These are phyloP conservation scores for Xenopus petersii DNA, from an alignment of 2,797 vertebrate species.

Conservation along the genomic window DNA sequence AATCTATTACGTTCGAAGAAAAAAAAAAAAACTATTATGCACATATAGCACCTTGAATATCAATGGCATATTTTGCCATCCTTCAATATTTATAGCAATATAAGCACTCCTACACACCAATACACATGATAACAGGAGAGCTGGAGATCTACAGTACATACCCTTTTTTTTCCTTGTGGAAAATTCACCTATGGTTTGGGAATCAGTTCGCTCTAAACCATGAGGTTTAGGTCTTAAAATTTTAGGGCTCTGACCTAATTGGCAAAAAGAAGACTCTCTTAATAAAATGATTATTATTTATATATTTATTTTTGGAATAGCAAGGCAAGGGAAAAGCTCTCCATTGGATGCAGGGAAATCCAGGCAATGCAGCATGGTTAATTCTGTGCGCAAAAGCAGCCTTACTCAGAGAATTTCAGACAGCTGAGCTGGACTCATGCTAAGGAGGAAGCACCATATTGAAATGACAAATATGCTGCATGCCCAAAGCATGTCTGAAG, in stretches of 20 bases:
- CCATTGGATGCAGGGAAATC: conserved; percentile 56
- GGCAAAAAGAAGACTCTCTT: conserved; percentile 91
- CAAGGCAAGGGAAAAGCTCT: conserved; percentile 55
- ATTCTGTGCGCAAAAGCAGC: conserved; percentile 60
- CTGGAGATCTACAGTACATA: conserved; percentile 81
- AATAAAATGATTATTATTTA: conserved; percentile 68
- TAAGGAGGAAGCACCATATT: conserved; percentile 52
- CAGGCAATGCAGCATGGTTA: conserved; percentile 60
- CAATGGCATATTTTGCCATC: too few relatives aligned
- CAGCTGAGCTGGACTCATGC: conserved; percentile 46
- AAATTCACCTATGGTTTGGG: conserved; percentile 99
- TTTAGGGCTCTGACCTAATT: conserved; percentile 99
- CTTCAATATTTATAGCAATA: too few relatives aligned
- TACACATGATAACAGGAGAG: conserved; percentile 33
- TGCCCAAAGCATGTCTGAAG: conserved; percentile 60
- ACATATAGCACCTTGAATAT: too few relatives aligned
- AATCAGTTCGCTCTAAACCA: conserved; percentile 99
- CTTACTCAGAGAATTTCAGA: conserved; percentile 39
- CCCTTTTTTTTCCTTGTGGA: conserved; percentile 94
- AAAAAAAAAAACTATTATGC: too few relatives aligned
- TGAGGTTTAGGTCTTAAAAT: conserved; percentile 98
- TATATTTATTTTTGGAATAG: conserved; percentile 60
- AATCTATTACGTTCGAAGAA: too few relatives aligned
- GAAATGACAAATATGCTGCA: conserved; percentile 50
- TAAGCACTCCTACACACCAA: too few relatives aligned